Percentiles rank a stretch among this genome's conserved stretches.
These are phyloP conservation scores for Salmo trutta DNA, from an alignment of 2,797 vertebrate species.

Conservation along the genomic window DNA sequence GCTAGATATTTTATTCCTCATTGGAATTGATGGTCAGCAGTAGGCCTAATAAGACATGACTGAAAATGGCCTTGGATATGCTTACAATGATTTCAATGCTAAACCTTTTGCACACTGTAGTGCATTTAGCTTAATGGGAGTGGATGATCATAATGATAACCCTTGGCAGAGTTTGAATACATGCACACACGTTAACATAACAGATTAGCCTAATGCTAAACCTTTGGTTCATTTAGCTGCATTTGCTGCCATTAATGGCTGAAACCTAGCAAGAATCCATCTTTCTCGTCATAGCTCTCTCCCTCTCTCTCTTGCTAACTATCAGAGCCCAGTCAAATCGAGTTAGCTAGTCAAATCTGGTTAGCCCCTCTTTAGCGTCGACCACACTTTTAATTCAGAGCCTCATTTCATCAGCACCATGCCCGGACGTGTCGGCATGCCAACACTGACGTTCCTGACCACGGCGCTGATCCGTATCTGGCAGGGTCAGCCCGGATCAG, in stretches of 20 bases:
- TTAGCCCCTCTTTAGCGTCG: slow-evolving; percentile 69
- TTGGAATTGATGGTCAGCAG: slow-evolving; percentile 24
- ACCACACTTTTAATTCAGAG: slow-evolving; percentile 75
- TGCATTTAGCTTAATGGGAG: slow-evolving; percentile 39
- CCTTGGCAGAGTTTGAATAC: slow-evolving; percentile 40
- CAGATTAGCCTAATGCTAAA: slow-evolving; percentile 58
- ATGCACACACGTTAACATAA: slow-evolving; percentile 60
- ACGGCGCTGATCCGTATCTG: slow-evolving; percentile 70
- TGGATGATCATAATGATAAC: slow-evolving; percentile 54
- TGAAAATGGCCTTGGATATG: slow-evolving; percentile 9
- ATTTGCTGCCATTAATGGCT: slow-evolving; percentile 63
- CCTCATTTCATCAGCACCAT: slow-evolving; percentile 60
- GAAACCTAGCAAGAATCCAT: slow-evolving; percentile 62
- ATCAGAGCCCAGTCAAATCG: slow-evolving; percentile 63
- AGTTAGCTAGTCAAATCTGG: slow-evolving; percentile 70
- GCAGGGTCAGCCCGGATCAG: slow-evolving; percentile 63
- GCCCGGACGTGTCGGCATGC: slow-evolving; percentile 57
- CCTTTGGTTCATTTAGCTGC: slow-evolving; percentile 54
- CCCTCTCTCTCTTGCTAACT: slow-evolving; percentile 38
- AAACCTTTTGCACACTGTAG: slow-evolving; percentile 42
- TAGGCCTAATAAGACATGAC: background rate
- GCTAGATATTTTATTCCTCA: slow-evolving; percentile 24
- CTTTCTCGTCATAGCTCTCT: slow-evolving; percentile 43
- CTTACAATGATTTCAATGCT: slow-evolving; percentile 29
- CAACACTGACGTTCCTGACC: slow-evolving; percentile 41